Evolutionary conservation across 2,888 invertebrate species (phyloP), one percentile per base, ranked within the genome.

Genomic region (Volucella inflata): DNA sequence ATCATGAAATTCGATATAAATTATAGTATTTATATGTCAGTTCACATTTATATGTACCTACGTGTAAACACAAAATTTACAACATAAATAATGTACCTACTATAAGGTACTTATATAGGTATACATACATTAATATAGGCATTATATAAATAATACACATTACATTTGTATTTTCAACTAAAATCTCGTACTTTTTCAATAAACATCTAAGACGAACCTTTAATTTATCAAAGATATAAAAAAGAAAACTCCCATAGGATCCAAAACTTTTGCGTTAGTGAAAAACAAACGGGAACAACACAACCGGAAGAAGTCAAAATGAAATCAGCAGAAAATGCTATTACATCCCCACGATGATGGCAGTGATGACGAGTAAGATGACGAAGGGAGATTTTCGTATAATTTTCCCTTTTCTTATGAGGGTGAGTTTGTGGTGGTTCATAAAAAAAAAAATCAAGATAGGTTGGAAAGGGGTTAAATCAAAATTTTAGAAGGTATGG

Each of bases 281-380:
- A 71, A 77, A 80, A 85, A 85, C 81, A 85, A 81, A 85, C 87
- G 77, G 59, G 71, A 80, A 77, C 80, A 84, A 83, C 79, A 74
- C 81, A 78, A 90, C 90, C 90, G 90, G 90, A 90, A 90, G 90
- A 90, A 90, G 90, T 90, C 90, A 90, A 90, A 90, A 90, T 90
- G 90, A 90, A 90, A 90, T 90, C 90, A 90, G 90, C 89, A 90
- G 90, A 90, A 90, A 90, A 90, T 90, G 90, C 90, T 90, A 90
- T 90, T 82, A 87, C 87, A 82, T 85, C 85, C 72, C 85, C 76
- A 76, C 60, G 72, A 72, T 68, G 76, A 68, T 77, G 77, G 46
- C 64, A 51, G 68, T 65, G 85, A 84, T 75, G 79, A 84, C 68
- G 70, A 79, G 59, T 50, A 67, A 44, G 55, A 76, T 67, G 75